Evolutionary conservation across 2,113 vertebrate genomes (phyloP).

Genomic region (Pungitius pungitius): DNA sequence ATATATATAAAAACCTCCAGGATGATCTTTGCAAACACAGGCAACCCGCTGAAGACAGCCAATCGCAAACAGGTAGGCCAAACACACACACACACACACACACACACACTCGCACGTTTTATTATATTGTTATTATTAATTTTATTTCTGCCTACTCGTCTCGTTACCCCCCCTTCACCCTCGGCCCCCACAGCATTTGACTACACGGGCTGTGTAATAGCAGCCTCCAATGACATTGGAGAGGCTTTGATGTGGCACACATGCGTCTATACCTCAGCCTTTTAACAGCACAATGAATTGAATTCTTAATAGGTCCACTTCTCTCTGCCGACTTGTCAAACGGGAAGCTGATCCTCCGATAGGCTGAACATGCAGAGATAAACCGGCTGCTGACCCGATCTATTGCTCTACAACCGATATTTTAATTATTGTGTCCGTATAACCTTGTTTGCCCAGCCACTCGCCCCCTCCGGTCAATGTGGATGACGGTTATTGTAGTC

Average conservation of each 20-base stretch:
- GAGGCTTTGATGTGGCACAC: constrained; percentile 28
- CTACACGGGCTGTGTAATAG: constrained; percentile 24
- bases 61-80: constrained; percentile 91
- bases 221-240: constrained; percentile 67
- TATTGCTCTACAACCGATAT: constrained; percentile 21
- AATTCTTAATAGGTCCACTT: not conserved
- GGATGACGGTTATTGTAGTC: constrained; percentile 62
- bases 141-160: constrained; percentile 26
- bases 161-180: too few species aligned
- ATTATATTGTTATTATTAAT: not conserved
- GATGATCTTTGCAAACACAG: constrained; percentile 94
- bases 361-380: constrained; percentile 25
- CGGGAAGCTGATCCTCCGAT: constrained; percentile 41
- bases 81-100: not conserved
- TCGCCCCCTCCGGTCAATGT: constrained; percentile 58
- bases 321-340: constrained; percentile 36
- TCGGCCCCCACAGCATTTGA: not conserved
- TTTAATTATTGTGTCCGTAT: constrained; percentile 60
- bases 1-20: constrained; percentile 69
- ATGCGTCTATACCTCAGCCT: not conserved
- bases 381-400: constrained; percentile 41
- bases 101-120: not conserved
- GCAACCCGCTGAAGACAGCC: constrained; percentile 87
- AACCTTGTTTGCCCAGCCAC: constrained; percentile 67
- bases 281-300: constrained; percentile 5